Base-by-base conservation (phyloP, 2,113 vertebrate genomes). In the Callionymus lyra region DNA sequence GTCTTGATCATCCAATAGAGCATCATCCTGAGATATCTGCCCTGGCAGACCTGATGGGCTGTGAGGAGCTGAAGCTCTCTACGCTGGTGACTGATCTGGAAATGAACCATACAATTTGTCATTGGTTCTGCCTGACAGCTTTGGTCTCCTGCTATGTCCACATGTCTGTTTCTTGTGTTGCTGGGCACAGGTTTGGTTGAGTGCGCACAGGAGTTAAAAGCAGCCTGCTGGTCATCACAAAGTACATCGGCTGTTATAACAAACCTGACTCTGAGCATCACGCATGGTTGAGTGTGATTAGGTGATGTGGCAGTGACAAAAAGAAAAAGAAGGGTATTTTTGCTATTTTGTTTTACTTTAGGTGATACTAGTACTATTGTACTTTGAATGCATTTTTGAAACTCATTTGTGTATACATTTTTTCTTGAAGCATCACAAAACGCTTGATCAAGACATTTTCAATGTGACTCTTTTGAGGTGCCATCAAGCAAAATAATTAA, bases 231-330 rank as follows among this genome's bases (percentile, higher is more conserved):
- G 69, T 53, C 50, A 44, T 76, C 67, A 66, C 69, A 65, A 64
- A 62, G 67, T 53, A 63, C 68, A 72, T 63, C 47, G n/a, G 42
- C 69, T 77, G 74, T 81, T 69, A 70, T 55, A 79, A 74, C 71
- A 76, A 65, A 81, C 76, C 70, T 65, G 60, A 72, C 51, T 66
- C 66, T 59, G 71, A 77, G 70, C 55, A 54, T 71, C 76, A 77
- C 56, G 73, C 76, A 75, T 77, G 71, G 76, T 41, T 77, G 76
- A 71, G 68, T 79, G 66, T 67, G 79, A 79, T 77, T 79, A 76
- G 70, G 70, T 54, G 74, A 61, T 60, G 67, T 69, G 71, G 64
- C 74, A 53, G 10, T 16, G 38, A 41, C 50, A 15, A 38, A 42
- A 37, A 16, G 10, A 18, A 27, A 17, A 4, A 12, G 11, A 16